Evolutionary conservation across 2,113 vertebrate genomes (phyloP), one percentile per base, ranked within the genome.

Genomic region (Fulica atra): DNA sequence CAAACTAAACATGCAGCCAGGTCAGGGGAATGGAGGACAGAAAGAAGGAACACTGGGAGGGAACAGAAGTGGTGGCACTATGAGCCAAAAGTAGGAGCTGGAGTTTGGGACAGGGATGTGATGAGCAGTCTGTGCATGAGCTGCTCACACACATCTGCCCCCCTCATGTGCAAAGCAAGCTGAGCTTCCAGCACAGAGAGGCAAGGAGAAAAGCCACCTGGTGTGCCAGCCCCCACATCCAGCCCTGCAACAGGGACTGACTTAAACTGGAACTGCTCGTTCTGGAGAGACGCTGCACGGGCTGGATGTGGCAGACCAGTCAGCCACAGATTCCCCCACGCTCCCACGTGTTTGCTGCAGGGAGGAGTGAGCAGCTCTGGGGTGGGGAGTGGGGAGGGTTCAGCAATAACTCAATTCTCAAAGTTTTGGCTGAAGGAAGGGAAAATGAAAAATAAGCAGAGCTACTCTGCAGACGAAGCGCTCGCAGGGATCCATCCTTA

Each of bases 401-500:
- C 74, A 76, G 38, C 59, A 59, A 54, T 31, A 61, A 42, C 46
- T 42, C 24, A 1, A 13, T 7, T 59, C 82, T 68, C 63, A 71
- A 35, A 81, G 31, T 26, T 63, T 66, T 56, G 64, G 53, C 33
- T 21, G 44, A 61, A 78, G 25, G 76, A 42, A 78, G 29, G 21
- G 33, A 40, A 81, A 68, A 50, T 10, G 50, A 25, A 50, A 44
- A 28, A 80, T 33, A 72, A 57, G 14, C 28, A 20, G 19, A 73
- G 3, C 9, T 16, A 3, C 21, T 36, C 20, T 54, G 40, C 68
- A 88, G 48, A 57, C 16, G 42, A 63, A 73, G 68, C 31, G 36
- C 13, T 51, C 36, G 6, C 38, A 69, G 33, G 24, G 2, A 5
- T 7, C 35, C 6, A 5, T 59, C 57, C 96, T 97, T 97, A 99